These are phyloP conservation scores for Merodon equestris DNA, from an alignment of 2,888 invertebrate species.

Conservation along the genomic window DNA sequence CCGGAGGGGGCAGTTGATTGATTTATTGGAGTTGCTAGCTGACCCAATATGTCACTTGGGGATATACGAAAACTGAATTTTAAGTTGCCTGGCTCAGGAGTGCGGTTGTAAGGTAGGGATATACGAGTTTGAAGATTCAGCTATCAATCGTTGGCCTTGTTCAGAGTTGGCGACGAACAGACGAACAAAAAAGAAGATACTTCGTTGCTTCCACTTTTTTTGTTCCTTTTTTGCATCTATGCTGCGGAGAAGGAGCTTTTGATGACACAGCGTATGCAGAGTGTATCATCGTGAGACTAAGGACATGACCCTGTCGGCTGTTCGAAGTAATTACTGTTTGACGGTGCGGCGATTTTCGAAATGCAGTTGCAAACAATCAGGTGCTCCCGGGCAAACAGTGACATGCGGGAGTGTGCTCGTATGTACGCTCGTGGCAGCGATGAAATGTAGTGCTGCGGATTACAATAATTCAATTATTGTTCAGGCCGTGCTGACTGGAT, in stretches of 20 bases:
- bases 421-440: conserved; percentile 13
- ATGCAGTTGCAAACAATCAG: conserved; percentile 47
- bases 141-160: not conserved
- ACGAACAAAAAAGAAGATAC: not conserved
- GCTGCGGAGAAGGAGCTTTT: conserved; percentile 10
- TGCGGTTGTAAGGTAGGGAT: conserved; percentile 7
- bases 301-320: conserved; percentile 35
- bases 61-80: conserved; percentile 63
- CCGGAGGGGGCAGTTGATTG: conserved; percentile 51
- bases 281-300: conserved; percentile 41
- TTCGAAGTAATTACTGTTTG: conserved; percentile 65
- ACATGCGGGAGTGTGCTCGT: not conserved
- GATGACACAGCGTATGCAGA: conserved; percentile 41
- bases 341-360: conserved; percentile 53
- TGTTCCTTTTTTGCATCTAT: not conserved
- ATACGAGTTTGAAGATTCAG: conserved; percentile 14
- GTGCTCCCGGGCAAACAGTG: conserved; percentile 32
- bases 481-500: conserved; percentile 37
- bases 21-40: conserved; percentile 58
- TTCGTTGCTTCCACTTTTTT: conserved; percentile 44
- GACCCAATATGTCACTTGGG: conserved; percentile 61
- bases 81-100: conserved; percentile 33
- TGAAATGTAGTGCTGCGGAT: conserved; percentile 44
- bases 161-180: not conserved
- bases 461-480: conserved; percentile 48